A percentile compares a stretch with the other conserved stretches of the same genome.
phyloP scores from a whole-genome alignment of 2,888 invertebrate species.

The Erebia epiphron region DNA sequence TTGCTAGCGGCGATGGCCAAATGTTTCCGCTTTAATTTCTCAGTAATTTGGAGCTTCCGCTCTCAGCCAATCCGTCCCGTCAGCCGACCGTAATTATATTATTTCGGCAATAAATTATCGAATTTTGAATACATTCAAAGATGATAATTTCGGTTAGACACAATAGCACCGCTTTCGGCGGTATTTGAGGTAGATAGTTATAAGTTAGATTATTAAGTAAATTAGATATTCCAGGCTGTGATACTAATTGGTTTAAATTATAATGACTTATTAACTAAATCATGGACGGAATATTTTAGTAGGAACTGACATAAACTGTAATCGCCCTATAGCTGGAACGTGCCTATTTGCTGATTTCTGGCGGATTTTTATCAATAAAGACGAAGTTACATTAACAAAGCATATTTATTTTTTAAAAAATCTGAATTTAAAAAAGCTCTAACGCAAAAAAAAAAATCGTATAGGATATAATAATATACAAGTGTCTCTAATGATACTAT shows the following conservation, averaged over 20 bases:
- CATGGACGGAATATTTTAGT: too few species aligned
- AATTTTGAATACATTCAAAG: slow-evolving; percentile 79
- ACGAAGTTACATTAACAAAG: too few species aligned
- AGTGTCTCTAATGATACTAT: too few species aligned
- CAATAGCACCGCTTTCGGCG: slow-evolving; percentile 50
- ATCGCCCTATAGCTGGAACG: too few species aligned
- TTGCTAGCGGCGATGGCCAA: slow-evolving; percentile 81
- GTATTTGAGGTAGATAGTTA: slow-evolving; percentile 9
- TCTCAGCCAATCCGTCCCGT: slow-evolving; percentile 79
- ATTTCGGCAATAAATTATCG: slow-evolving; percentile 83
- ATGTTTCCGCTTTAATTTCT: slow-evolving; percentile 84
- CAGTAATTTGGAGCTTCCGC: slow-evolving; percentile 81
- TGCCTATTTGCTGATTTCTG: too few species aligned
- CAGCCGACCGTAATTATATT: slow-evolving; percentile 81
- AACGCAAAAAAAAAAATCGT: too few species aligned
- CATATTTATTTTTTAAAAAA: too few species aligned
- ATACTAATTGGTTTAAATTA: background rate
- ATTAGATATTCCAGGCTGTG: slow-evolving; percentile 4
- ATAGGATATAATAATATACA: too few species aligned
- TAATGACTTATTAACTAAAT: too few species aligned
- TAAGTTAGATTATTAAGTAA: background rate
- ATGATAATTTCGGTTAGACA: slow-evolving; percentile 72
- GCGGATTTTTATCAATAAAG: too few species aligned
- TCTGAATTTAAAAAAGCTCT: too few species aligned
- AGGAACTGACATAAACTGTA: too few species aligned